Evolutionary conservation across 2,888 invertebrate genomes (phyloP), one percentile per base, ranked within the genome.

Genomic region (Lobophora halterata): DNA sequence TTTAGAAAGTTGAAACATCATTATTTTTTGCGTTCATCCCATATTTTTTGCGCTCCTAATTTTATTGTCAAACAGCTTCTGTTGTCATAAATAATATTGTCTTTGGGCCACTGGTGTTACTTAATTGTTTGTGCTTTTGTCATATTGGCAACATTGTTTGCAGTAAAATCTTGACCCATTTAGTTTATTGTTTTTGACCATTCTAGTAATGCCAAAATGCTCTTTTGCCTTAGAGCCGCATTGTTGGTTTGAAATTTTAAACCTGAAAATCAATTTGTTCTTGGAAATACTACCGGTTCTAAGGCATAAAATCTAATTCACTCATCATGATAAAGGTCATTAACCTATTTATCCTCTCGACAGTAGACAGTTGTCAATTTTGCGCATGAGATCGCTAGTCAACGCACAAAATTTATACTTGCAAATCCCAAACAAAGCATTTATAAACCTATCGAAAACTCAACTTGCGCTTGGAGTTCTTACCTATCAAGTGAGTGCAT

Each of bases 71-170:
- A 67, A 68, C 58, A 62, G 79, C 78, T 78, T 65, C 80, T 72
- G 76, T 75, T 67, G 72, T 71, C 74, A 61, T 80, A 82, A 80
- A 82, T 69, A 71, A 69, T 74, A 75, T 71, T 70, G 70, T 69
- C 59, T 68, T 58, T 61, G 48, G 54, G 81, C 85, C 82, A 85
- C 86, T 71, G 79, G 85, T 85, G 71, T 86, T 86, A 82, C 64
- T 49, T 46, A 52, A 68, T 79, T 80, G 78, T 79, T 63, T 61
- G 46, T 52, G 26, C 36, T 64, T 62, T 72, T 74, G 71, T 75
- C 35, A 49, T 55, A 65, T 77, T 78, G 60, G 73, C 75, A 71
- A 75, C 59, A 48, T 57, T 31, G 54, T 57, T 48, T 50, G 13
- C 31, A 44, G 46, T 58, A 73, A 73, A 71, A 76, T 73, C 61